Evolutionary conservation across 2,888 invertebrate species (phyloP).

Genomic region (Caradrina kadenii): DNA sequence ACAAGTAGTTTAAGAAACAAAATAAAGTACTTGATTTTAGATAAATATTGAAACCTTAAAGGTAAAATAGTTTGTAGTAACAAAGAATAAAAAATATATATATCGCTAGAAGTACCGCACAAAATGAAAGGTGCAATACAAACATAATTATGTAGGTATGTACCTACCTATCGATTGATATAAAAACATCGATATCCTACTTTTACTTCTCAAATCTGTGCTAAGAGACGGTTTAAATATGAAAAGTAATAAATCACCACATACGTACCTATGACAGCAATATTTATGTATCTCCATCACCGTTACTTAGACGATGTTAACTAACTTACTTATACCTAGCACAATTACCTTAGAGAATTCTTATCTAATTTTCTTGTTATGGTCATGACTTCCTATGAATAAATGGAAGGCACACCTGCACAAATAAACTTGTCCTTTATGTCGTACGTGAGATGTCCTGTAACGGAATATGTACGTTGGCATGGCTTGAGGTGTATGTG

Average conservation of each 20-base stretch:
- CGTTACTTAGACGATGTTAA: conserved; percentile 14
- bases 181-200: conserved; percentile 13
- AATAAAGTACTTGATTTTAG: background rate
- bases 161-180: background rate
- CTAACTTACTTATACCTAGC: background rate
- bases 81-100: background rate
- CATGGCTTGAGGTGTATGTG: conserved; percentile 27
- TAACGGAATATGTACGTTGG: conserved; percentile 55
- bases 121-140: background rate
- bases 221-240: conserved; percentile 8
- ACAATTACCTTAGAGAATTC: conserved; percentile 22
- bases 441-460: conserved; percentile 38
- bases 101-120: background rate
- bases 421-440: conserved; percentile 36
- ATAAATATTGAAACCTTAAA: too few species aligned
- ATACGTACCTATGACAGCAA: background rate
- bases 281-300: conserved; percentile 1
- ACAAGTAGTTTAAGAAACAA: background rate
- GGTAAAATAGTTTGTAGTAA: background rate
- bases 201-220: conserved; percentile 38
- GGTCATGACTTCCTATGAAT: conserved; percentile 50
- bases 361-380: conserved; percentile 33
- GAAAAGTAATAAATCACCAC: conserved; percentile 19
- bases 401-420: conserved; percentile 49
- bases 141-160: background rate